These are phyloP conservation scores for Zingel zingel DNA, from an alignment of 2,113 vertebrate genomes.

Conservation along the genomic window DNA sequence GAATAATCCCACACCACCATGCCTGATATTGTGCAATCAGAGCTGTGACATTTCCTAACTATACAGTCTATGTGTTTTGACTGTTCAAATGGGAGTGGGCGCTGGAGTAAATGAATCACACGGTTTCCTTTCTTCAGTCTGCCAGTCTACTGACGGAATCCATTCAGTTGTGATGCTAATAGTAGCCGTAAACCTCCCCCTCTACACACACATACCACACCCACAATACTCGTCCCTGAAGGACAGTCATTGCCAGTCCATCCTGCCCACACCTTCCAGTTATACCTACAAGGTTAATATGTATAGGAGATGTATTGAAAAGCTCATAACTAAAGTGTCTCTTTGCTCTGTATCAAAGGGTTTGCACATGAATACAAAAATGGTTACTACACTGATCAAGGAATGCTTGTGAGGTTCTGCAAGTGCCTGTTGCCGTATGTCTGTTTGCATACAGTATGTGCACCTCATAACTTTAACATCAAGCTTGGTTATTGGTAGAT, in stretches of 20 bases:
- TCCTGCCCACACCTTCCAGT: conserved; percentile 70
- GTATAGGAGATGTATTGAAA: conserved; percentile 73
- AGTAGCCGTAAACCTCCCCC: conserved; percentile 60
- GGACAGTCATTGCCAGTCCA: conserved; percentile 76
- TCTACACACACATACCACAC: conserved; percentile 47
- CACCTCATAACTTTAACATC: conserved; percentile 7
- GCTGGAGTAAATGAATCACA: conserved; percentile 78
- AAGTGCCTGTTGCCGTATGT: background rate
- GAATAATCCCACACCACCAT: conserved; percentile 45
- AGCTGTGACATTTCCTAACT: conserved; percentile 65
- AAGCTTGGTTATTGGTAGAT: conserved; percentile 12
- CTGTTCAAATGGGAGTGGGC: conserved; percentile 67
- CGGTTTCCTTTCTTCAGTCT: conserved; percentile 73
- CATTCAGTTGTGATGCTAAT: conserved; percentile 76
- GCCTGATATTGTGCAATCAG: conserved; percentile 58
- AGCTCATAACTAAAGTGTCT: conserved; percentile 65
- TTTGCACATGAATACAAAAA: conserved; percentile 34
- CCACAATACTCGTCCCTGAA: conserved; percentile 73
- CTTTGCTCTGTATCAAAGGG: conserved; percentile 38
- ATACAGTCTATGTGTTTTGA: conserved; percentile 73
- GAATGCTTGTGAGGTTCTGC: too few relatives aligned
- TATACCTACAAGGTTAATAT: conserved; percentile 80
- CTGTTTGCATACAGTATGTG: conserved; percentile 19
- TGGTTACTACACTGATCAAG: conserved; percentile 12
- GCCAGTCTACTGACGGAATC: conserved; percentile 73